Percentiles rank a stretch among this genome's conserved stretches.
Evolutionary conservation across 2,797 vertebrate species (phyloP).

Genomic region (Sebastes reedi): DNA sequence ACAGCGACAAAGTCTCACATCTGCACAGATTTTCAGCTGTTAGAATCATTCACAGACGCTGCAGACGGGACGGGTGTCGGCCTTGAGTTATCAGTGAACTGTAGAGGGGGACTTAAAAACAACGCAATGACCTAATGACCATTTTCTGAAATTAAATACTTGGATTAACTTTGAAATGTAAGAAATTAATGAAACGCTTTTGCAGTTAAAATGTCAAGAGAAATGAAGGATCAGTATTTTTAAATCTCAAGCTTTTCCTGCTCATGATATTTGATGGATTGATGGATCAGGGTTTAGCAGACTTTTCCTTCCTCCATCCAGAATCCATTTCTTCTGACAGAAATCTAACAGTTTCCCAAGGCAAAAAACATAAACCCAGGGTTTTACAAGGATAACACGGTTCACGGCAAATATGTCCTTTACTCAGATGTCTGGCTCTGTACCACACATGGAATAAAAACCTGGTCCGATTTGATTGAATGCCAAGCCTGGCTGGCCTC

Average conservation of each 20-base stretch:
- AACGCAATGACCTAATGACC: not conserved
- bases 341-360: constrained; percentile 54
- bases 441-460: constrained; percentile 68
- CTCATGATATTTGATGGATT: constrained; percentile 52
- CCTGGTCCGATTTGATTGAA: constrained; percentile 43
- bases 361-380: constrained; percentile 61
- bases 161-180: not conserved
- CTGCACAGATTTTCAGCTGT: constrained; percentile 74
- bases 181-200: not conserved
- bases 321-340: constrained; percentile 44
- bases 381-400: constrained; percentile 73
- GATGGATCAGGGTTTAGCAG: constrained; percentile 47
- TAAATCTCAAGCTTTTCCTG: constrained; percentile 13
- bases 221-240: constrained; percentile 18
- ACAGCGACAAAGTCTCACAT: constrained; percentile 70
- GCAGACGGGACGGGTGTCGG: constrained; percentile 18
- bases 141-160: not conserved
- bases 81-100: constrained; percentile 53
- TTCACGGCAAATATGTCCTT: constrained; percentile 73
- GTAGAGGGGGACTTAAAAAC: constrained; percentile 18
- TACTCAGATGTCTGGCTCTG: constrained; percentile 66
- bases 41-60: constrained; percentile 58
- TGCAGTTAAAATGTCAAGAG: constrained; percentile 2
- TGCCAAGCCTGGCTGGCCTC: constrained; percentile 23
- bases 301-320: constrained; percentile 27